A percentile compares a stretch with the other conserved stretches of the same genome.
These are phyloP conservation scores for Sceliomorpha sp. DNA, from an alignment of 2,888 invertebrate genomes.

Conservation along the genomic window DNA sequence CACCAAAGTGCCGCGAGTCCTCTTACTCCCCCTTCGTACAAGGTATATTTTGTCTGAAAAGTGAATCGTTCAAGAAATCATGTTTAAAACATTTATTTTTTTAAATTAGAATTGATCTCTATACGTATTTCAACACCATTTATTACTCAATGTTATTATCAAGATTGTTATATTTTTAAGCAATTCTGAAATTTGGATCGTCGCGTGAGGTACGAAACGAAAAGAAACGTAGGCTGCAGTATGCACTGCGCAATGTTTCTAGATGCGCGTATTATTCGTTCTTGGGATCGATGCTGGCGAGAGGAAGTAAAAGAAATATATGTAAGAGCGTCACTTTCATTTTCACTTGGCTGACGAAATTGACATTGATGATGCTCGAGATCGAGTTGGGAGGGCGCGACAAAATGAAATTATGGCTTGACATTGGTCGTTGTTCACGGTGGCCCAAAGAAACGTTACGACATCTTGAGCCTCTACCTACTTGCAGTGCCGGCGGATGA, in stretches of 20 bases:
- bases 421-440: constrained; percentile 59
- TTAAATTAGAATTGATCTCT: no score
- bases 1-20: constrained; percentile 86
- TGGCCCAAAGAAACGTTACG: constrained; percentile 57
- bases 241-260: constrained; percentile 5
- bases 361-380: constrained; percentile 68
- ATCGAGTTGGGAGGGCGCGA: constrained; percentile 57
- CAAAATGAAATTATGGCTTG: constrained; percentile 51
- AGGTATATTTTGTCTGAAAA: constrained; percentile 84
- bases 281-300: constrained; percentile 22
- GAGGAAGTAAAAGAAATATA: constrained; percentile 45
- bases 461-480: constrained; percentile 37
- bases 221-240: no score
- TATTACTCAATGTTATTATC: no score
- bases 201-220: no score
- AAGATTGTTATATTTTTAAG: no score
- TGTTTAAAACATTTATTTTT: no score
- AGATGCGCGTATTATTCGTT: not conserved
- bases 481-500: constrained; percentile 63
- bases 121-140: no score
- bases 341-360: constrained; percentile 66
- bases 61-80: no score
- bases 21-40: constrained; percentile 87
- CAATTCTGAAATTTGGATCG: no score
- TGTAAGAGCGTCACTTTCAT: constrained; percentile 59